phyloP scores from a whole-genome alignment of 2,888 invertebrate genomes.

The Pharmacophagus antenor region DNA sequence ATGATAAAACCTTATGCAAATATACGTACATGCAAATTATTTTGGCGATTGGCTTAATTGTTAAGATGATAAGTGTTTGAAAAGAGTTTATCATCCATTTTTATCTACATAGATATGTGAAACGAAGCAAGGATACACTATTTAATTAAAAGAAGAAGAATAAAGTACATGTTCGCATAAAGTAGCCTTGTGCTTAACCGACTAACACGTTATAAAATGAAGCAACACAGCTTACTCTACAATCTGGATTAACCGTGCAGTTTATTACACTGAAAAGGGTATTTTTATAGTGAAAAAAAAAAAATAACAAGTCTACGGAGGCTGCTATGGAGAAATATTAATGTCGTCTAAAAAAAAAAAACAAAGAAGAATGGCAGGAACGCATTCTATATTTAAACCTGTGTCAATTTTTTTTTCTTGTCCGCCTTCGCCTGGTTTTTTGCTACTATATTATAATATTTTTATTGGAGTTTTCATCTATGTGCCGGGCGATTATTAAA shows the following conservation, averaged over 20 bases:
- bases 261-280: conserved; percentile 28
- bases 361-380: conserved; percentile 43
- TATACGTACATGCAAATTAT: too few species aligned
- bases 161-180: conserved; percentile 8
- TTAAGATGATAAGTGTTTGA: too few species aligned
- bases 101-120: too few species aligned
- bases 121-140: too few species aligned
- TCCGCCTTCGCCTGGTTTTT: conserved; percentile 23
- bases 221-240: conserved; percentile 8
- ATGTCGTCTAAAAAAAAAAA: conserved; percentile 51
- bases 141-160: neutral
- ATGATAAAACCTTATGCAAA: too few species aligned
- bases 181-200: conserved; percentile 10
- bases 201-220: conserved; percentile 21
- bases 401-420: conserved; percentile 53
- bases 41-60: too few species aligned
- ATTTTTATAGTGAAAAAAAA: conserved; percentile 32
- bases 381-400: conserved; percentile 59
- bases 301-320: conserved; percentile 33
- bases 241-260: conserved; percentile 23
- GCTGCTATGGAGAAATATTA: conserved; percentile 46
- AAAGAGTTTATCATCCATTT: too few species aligned
- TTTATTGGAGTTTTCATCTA: conserved; percentile 28
- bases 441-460: conserved; percentile 21
- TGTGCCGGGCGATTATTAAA: conserved; percentile 3